These are phyloP conservation scores for Sardina pilchardus DNA, from an alignment of 2,113 vertebrate genomes.

Conservation along the genomic window DNA sequence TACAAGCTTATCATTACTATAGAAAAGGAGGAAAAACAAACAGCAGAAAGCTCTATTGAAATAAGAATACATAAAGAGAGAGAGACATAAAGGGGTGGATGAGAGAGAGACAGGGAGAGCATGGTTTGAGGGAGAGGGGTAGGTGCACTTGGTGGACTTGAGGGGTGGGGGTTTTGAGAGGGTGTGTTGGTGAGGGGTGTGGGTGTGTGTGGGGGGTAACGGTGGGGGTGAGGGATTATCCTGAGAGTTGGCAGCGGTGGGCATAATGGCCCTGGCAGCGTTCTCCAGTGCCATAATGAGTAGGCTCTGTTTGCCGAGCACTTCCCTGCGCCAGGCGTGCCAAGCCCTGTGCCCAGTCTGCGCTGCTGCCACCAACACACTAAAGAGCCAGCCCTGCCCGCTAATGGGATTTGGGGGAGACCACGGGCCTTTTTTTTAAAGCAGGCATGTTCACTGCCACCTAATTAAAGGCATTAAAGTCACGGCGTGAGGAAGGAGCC, in stretches of 20 bases:
- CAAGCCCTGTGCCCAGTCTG: constrained; percentile 37
- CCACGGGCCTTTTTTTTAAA: constrained; percentile 53
- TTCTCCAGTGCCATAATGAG: constrained; percentile 41
- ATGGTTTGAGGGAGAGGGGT: not conserved
- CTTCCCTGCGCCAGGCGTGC: constrained; percentile 25
- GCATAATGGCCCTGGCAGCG: constrained; percentile 37
- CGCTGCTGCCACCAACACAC: constrained; percentile 51
- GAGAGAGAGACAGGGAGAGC: not conserved
- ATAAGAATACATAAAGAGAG: no score
- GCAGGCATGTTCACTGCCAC: constrained; percentile 55
- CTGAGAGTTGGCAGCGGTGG: constrained; percentile 32
- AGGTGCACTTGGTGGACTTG: not conserved
- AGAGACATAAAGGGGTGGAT: not conserved
- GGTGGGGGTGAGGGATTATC: constrained; percentile 36
- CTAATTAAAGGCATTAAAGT: constrained; percentile 55
- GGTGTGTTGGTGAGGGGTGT: constrained; percentile 1
- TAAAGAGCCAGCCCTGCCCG: constrained; percentile 50
- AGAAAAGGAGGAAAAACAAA: not conserved
- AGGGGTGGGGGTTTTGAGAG: constrained; percentile 34
- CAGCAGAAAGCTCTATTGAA: no score
- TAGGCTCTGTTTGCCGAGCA: constrained; percentile 44
- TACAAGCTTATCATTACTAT: not conserved
- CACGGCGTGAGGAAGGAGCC: constrained; percentile 24
- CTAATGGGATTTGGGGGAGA: constrained; percentile 66
- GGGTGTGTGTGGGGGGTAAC: not conserved